These are phyloP conservation scores for Drosophila murphyi DNA, from an alignment of 1,140 invertebrate species.

Conservation along the genomic window DNA sequence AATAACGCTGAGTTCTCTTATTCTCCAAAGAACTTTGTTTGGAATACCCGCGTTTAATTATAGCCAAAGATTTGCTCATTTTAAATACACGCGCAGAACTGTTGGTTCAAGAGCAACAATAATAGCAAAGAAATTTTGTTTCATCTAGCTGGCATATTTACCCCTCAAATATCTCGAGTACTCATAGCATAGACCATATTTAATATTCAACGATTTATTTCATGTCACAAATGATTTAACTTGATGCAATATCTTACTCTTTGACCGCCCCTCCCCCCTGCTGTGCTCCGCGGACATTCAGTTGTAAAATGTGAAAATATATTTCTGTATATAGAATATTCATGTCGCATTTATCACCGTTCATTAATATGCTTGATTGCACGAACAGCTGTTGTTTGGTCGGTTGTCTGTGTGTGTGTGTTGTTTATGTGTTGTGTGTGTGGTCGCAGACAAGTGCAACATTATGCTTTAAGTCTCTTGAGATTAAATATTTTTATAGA, in stretches of 20 bases:
- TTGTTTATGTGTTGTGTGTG: slow-evolving; percentile 36
- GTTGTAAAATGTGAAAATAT: slow-evolving; percentile 60
- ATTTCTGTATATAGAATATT: slow-evolving; percentile 18
- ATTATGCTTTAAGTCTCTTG: slow-evolving; percentile 44
- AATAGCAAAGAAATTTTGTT: slow-evolving; percentile 18
- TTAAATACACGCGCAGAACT: slow-evolving; percentile 15
- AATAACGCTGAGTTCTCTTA: background rate
- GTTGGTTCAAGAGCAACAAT: slow-evolving; percentile 28
- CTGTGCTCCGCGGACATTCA: slow-evolving; percentile 11
- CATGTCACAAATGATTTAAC: slow-evolving; percentile 76
- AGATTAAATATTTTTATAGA: slow-evolving; percentile 35
- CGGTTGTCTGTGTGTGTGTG: slow-evolving; percentile 17
- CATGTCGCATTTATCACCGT: slow-evolving; percentile 66
- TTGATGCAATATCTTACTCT: slow-evolving; percentile 29
- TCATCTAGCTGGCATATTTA: slow-evolving; percentile 8
- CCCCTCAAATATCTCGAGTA: slow-evolving; percentile 5
- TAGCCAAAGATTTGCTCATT: slow-evolving; percentile 55
- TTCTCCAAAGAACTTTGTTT: slow-evolving; percentile 19
- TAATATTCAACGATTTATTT: slow-evolving; percentile 67
- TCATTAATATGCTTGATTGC: slow-evolving; percentile 73
- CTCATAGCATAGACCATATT: background rate
- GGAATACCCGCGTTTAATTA: slow-evolving; percentile 50
- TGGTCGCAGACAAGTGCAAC: slow-evolving; percentile 53
- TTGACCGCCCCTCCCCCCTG: background rate
- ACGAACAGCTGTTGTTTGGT: slow-evolving; percentile 67